Conservation (phyloP, 1,140 invertebrate genomes). For the Drosophila kurseongensis region DNA sequence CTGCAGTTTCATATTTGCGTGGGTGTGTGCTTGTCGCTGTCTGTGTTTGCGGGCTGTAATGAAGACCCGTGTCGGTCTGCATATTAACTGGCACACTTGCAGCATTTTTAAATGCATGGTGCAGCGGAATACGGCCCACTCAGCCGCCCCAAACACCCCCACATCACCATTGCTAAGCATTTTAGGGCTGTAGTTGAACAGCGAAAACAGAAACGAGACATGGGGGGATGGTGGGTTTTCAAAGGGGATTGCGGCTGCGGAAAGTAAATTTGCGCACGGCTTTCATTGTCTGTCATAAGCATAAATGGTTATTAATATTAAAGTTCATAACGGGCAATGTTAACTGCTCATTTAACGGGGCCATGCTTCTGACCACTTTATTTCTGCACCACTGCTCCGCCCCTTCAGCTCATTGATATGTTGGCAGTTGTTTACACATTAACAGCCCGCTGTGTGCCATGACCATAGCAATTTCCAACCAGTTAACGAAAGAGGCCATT, state of each 20-base stretch:
- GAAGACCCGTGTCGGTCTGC: constrained; percentile 74
- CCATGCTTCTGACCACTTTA: constrained; percentile 62
- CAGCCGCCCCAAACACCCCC: neutral
- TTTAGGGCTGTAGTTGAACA: constrained; percentile 71
- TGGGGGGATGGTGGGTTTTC: neutral
- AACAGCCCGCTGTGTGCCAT: constrained; percentile 47
- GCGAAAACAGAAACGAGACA: constrained; percentile 51
- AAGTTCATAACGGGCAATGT: constrained; percentile 66
- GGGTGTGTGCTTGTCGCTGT: neutral
- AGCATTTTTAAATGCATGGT: constrained; percentile 70
- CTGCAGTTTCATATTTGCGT: constrained; percentile 26
- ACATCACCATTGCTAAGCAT: constrained; percentile 57
- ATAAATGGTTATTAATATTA: constrained; percentile 81
- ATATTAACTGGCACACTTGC: constrained; percentile 74
- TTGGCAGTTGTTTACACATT: constrained; percentile 63
- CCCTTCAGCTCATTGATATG: constrained; percentile 45
- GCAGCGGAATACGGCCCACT: neutral
- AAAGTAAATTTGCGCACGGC: constrained; percentile 26
- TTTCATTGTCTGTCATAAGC: constrained; percentile 77
- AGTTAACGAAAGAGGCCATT: constrained; percentile 71
- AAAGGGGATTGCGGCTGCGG: neutral
- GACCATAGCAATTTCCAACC: constrained; percentile 41
- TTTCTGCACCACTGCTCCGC: constrained; percentile 33
- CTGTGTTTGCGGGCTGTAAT: constrained; percentile 59
- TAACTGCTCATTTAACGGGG: constrained; percentile 62